Evolutionary conservation across 2,113 vertebrate species (phyloP), one percentile per base, ranked within the genome.

Genomic region (Albula glossodonta): DNA sequence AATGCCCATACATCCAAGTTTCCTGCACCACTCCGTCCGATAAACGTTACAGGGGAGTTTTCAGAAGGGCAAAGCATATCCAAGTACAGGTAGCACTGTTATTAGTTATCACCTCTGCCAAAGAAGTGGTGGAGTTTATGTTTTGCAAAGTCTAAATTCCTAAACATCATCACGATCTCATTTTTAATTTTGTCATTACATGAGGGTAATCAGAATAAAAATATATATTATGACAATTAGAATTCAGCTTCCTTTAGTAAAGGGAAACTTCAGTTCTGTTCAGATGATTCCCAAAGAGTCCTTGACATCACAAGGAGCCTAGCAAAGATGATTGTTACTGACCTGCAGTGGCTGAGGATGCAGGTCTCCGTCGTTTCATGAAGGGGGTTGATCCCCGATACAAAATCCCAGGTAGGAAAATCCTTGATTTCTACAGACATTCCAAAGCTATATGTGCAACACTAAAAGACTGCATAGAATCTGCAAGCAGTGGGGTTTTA

Each of bases 401-500:
- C 63, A 70, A 70, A 70, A 70, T 70, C 63, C 63, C 63, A 6
- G 22, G 63, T n/a, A 25, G 63, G 19, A 70, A 56, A 22, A 70
- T 70, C 63, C 63, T n/a, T n/a, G 22, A n/a, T 70, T 17, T 63
- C 60, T 5, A 17, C 12, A 15, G 11, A 70, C 22, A 70, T 70
- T 70, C 19, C 63, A 70, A 70, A 70, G 63, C 63, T n/a, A 70
- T 70, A 70, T 70, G 63, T n/a, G 63, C 63, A 70, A 22, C 48
- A 15, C 22, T 81, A 50, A 22, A 41, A n/a, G 50, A 2, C 15
- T 51, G 15, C 80, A 51, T 70, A 70, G 11, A 81, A 87, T 15
- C 51, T 50, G 82, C 79, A 31, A 52, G 6, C 78, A 84, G 84
- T 82, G 52, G 86, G 9, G 83, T 85, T 80, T 78, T 85, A 70